Evolutionary conservation across 2,113 vertebrate species (phyloP), one percentile per base, ranked within the genome.

Genomic region (Tenrec ecaudatus): DNA sequence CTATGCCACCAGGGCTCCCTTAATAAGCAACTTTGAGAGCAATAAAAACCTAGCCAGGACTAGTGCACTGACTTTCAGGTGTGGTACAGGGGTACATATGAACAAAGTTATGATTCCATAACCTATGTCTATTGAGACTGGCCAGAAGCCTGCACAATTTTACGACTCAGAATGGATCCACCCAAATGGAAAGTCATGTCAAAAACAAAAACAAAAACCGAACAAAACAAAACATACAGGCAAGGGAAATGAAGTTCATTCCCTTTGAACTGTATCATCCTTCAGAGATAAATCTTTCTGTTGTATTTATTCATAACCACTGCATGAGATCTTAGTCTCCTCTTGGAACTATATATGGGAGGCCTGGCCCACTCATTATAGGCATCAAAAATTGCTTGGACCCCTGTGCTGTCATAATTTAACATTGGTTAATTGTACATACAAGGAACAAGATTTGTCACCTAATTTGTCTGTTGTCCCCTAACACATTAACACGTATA

Each of bases 171-270:
- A 86, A 15, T 69, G 4, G 79, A 80, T 68, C 27, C 15, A 38
- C 11, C 53, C 25, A 86, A 66, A 91, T 2, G 43, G 11, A 88
- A 92, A 95, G 53, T 43, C 36, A 20, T 40, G 78, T 77, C 68
- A 85, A 40, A 73, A 53, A 14, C 1, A 53, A 53, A 53, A 53
- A 53, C 6, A 53, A 53, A 53, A 53, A 14, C 43, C 43, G 10
- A 53, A 53, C 40, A 40, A 7, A 40, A 40, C 40, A 40, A 77
- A 77, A n/a, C 7, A 66, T 0, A 66, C 36, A 89, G 43, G 17
- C 16, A 69, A 57, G 60, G 23, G 3, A 76, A 66, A 62, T 27
- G 16, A 75, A 58, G 17, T 33, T 82, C 53, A 12, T 38, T 71
- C 75, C 75, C 47, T 94, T 57, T 85, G n/a, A 81, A 7, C 33